Evolutionary conservation across 2,113 vertebrate genomes (phyloP).

Genomic region (Cyphomyrus plagiostoma): DNA sequence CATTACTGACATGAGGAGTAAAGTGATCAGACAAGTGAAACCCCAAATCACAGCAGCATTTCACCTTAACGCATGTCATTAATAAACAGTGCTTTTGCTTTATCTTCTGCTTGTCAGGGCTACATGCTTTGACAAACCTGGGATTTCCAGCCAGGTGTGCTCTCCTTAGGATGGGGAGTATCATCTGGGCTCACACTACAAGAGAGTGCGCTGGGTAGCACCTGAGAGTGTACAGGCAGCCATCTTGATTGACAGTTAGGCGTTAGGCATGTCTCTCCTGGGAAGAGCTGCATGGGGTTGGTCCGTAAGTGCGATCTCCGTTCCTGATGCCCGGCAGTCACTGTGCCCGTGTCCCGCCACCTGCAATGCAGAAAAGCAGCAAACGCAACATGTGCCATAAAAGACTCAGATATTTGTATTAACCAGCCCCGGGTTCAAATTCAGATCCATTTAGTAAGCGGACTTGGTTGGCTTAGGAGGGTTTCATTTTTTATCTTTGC

Average conservation of each 20-base stretch:
- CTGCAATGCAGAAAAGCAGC: not conserved
- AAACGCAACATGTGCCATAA: not conserved
- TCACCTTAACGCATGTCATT: too few species aligned
- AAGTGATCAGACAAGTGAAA: not conserved
- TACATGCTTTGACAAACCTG: too few species aligned
- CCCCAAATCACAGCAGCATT: not conserved
- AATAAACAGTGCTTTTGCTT: too few species aligned
- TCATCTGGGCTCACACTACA: not conserved
- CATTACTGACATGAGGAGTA: not conserved
- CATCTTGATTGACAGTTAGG: not conserved
- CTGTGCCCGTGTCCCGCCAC: not conserved
- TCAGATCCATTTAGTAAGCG: not conserved
- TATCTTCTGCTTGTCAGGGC: too few species aligned
- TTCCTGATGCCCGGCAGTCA: not conserved
- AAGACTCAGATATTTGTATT: not conserved
- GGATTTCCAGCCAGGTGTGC: too few species aligned
- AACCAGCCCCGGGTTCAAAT: not conserved
- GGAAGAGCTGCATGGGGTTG: not conserved
- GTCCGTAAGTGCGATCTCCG: not conserved
- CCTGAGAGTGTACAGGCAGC: not conserved
- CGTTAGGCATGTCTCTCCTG: not conserved
- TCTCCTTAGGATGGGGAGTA: not conserved
- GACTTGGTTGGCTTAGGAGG: not conserved
- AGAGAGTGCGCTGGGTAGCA: not conserved
- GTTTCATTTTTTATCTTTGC: not conserved